A percentile compares a stretch with the other conserved stretches of the same genome.
phyloP scores from a whole-genome alignment of 2,797 vertebrate genomes.

The Huso huso region DNA sequence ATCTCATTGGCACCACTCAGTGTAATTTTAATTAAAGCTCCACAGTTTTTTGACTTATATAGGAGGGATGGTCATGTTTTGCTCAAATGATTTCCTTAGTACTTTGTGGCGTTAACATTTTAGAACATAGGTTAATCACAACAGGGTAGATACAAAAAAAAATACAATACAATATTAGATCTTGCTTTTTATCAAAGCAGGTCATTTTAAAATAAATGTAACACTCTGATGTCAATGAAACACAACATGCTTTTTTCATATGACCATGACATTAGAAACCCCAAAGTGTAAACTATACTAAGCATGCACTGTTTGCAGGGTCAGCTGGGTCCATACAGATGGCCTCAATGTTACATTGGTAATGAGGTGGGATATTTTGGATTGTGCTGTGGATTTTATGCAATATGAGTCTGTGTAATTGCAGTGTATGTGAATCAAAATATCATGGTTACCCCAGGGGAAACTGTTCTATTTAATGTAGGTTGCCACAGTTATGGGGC shows the following conservation, averaged over 20 bases:
- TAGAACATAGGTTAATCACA: too few relatives aligned
- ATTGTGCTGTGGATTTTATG: not conserved
- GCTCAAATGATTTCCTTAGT: too few relatives aligned
- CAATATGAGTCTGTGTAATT: not conserved
- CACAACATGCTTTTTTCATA: slow-evolving; percentile 41
- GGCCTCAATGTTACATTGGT: too few relatives aligned
- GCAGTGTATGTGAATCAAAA: not conserved
- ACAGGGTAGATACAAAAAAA: not conserved
- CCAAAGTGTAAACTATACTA: not conserved
- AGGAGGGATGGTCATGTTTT: too few relatives aligned
- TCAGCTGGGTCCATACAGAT: not conserved
- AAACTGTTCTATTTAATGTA: not conserved
- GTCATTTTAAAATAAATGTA: slow-evolving; percentile 16
- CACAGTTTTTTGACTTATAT: too few relatives aligned
- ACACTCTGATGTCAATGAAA: slow-evolving; percentile 19
- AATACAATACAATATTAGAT: slow-evolving; percentile 1
- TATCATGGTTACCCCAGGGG: not conserved
- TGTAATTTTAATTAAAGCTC: too few relatives aligned
- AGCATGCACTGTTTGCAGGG: not conserved
- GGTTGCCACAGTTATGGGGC: not conserved
- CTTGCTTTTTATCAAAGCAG: slow-evolving; percentile 21
- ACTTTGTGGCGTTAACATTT: too few relatives aligned
- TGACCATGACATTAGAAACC: slow-evolving; percentile 17
- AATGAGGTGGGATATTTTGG: not conserved
- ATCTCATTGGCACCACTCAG: too few relatives aligned